Evolutionary conservation across 2,888 invertebrate genomes (phyloP).

Genomic region (Cyaniris semiargus): DNA sequence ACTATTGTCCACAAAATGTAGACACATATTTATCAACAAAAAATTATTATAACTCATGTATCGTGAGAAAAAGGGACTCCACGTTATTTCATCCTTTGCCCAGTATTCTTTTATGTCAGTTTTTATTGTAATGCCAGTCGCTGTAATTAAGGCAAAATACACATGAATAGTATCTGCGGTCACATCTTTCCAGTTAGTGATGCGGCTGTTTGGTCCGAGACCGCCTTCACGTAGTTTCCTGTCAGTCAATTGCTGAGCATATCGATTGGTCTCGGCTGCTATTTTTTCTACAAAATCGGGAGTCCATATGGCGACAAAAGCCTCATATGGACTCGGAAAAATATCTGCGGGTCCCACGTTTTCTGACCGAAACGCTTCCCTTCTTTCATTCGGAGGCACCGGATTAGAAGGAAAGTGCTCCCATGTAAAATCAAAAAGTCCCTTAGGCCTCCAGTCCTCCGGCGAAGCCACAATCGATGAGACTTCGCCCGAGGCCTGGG

Average conservation of each 20-base stretch:
- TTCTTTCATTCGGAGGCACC: slow-evolving; percentile 7
- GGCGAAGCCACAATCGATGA: slow-evolving; percentile 4
- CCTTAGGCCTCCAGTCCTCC: slow-evolving; percentile 24
- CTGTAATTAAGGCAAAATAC: not conserved
- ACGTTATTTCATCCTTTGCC: not conserved
- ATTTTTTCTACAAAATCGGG: no score
- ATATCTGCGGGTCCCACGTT: not conserved
- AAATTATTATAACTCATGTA: not conserved
- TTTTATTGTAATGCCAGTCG: not conserved
- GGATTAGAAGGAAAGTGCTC: slow-evolving; percentile 10
- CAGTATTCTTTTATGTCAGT: not conserved
- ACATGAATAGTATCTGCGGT: not conserved
- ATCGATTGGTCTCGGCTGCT: no score
- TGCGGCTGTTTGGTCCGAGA: not conserved
- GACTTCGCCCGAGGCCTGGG: slow-evolving; percentile 22
- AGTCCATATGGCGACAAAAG: not conserved
- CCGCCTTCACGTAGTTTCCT: not conserved
- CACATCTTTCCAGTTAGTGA: no score
- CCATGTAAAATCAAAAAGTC: no score
- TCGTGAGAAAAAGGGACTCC: not conserved
- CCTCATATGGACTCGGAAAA: no score
- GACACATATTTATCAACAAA: not conserved
- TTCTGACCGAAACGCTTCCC: slow-evolving; percentile 3
- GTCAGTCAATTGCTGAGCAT: not conserved
- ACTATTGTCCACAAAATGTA: not conserved